Conservation (phyloP, 2,888 invertebrate genomes). For the Panopea generosa region DNA sequence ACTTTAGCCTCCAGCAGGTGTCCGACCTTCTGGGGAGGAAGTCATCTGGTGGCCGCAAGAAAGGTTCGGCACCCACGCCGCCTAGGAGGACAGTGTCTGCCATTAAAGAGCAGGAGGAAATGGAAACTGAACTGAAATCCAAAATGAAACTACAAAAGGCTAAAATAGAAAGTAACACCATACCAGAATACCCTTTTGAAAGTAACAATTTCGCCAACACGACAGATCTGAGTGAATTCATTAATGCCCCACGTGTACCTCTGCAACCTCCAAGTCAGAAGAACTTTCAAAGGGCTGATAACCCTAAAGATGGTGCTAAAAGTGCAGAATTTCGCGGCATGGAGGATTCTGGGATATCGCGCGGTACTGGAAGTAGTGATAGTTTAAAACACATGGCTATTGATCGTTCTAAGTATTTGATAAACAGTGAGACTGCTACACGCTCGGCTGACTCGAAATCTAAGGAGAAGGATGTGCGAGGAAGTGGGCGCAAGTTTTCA, state of each 20-base stretch:
- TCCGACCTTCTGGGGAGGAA: slow-evolving; percentile 76
- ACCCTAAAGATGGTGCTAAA: slow-evolving; percentile 54
- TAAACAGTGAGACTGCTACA: slow-evolving; percentile 73
- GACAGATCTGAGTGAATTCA: slow-evolving; percentile 63
- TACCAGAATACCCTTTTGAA: slow-evolving; percentile 70
- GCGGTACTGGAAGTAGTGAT: slow-evolving; percentile 73
- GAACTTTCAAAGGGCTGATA: slow-evolving; percentile 62
- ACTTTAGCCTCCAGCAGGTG: slow-evolving; percentile 75
- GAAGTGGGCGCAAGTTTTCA: slow-evolving; percentile 73
- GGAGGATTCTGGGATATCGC: slow-evolving; percentile 73
- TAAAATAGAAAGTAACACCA: slow-evolving; percentile 76
- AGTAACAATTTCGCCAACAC: slow-evolving; percentile 61
- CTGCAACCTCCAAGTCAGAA: slow-evolving; percentile 69
- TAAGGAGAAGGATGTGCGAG: slow-evolving; percentile 47
- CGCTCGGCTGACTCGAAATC: slow-evolving; percentile 65
- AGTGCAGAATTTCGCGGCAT: slow-evolving; percentile 50
- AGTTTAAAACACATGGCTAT: slow-evolving; percentile 78
- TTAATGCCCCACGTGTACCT: slow-evolving; percentile 63
- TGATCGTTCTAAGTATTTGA: slow-evolving; percentile 80
- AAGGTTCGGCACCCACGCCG: slow-evolving; percentile 92
- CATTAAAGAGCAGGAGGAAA: slow-evolving; percentile 56
- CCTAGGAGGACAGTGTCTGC: slow-evolving; percentile 90
- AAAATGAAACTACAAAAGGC: slow-evolving; percentile 81
- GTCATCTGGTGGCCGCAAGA: slow-evolving; percentile 69
- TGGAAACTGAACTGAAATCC: slow-evolving; percentile 78